Evolutionary conservation across 2,113 vertebrate species (phyloP), one percentile per base, ranked within the genome.

Genomic region (Vulpes ferrilata): DNA sequence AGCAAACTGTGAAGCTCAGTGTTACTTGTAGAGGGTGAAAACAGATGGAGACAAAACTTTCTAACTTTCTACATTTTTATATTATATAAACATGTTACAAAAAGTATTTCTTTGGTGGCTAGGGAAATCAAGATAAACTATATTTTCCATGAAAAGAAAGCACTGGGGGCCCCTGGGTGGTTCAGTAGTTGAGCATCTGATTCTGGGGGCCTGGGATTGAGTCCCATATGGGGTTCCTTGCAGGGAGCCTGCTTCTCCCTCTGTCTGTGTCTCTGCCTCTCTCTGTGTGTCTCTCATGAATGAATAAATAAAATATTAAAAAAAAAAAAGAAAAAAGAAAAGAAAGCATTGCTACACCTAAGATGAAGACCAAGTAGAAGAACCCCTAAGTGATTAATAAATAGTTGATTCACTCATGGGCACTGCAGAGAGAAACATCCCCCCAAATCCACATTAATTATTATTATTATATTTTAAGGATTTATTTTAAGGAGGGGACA

Each of bases 121-220:
- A 93, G 17, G 35, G 88, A 86, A 84, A 60, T 48, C 79, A 89
- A 79, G 20, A 35, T 85, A 87, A 65, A 51, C n/a, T 38, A 2
- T 85, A 81, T 83, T 82, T 81, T 53, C 32, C 27, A 73, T 13
- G 78, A 92, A 84, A 90, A 80, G 64, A 96, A 88, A 96, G 32
- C 32, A 59, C 7, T 53, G 57, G 43, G 43, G 43, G 43, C 43
- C 4, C 43, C 43, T 43, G 43, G 43, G 6, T 43, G 43, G 43
- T 43, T 43, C 43, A 43, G 43, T 43, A 43, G 43, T 43, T 43
- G 43, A 43, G 43, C 43, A 43, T 43, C 43, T 43, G 43, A 43
- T 43, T 43, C 43, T 43, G 43, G 43, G 43, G 43, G 43, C 43
- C 43, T 43, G 43, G 43, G 43, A 43, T 43, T 43, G 43, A 6